phyloP scores from a whole-genome alignment of 2,888 invertebrate species.

The Bembecia ichneumoniformis region DNA sequence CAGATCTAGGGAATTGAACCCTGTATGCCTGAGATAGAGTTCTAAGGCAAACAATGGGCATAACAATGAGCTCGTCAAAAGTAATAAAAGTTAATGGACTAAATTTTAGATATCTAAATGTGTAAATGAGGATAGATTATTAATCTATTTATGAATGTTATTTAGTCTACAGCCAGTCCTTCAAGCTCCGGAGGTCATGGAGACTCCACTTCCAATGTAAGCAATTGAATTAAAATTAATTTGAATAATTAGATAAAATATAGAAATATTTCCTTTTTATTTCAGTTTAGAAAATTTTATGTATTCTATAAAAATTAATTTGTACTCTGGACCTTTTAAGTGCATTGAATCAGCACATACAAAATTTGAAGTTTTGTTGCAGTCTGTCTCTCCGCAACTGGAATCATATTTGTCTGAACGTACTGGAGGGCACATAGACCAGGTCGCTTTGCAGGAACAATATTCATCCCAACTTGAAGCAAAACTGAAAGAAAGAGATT shows the following conservation, averaged over 20 bases:
- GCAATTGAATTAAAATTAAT: constrained; percentile 10
- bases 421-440: constrained; percentile 53
- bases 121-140: neutral
- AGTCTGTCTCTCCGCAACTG: constrained; percentile 65
- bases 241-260: too few relatives aligned
- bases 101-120: too few relatives aligned
- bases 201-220: constrained; percentile 56
- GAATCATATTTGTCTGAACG: constrained; percentile 57
- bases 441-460: constrained; percentile 67
- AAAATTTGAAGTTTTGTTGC: constrained; percentile 17
- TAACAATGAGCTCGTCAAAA: too few relatives aligned
- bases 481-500: constrained; percentile 73
- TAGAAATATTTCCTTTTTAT: too few relatives aligned
- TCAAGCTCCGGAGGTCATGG: constrained; percentile 56
- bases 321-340: neutral
- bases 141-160: constrained; percentile 8
- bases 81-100: too few relatives aligned
- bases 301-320: too few relatives aligned
- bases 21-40: too few relatives aligned
- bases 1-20: too few relatives aligned
- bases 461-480: constrained; percentile 73
- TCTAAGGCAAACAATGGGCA: too few relatives aligned
- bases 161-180: constrained; percentile 58
- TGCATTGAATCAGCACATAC: neutral
- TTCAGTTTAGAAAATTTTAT: too few relatives aligned